Evolutionary conservation across 2,797 vertebrate genomes (phyloP).

Genomic region (Gallinago stenura): DNA sequence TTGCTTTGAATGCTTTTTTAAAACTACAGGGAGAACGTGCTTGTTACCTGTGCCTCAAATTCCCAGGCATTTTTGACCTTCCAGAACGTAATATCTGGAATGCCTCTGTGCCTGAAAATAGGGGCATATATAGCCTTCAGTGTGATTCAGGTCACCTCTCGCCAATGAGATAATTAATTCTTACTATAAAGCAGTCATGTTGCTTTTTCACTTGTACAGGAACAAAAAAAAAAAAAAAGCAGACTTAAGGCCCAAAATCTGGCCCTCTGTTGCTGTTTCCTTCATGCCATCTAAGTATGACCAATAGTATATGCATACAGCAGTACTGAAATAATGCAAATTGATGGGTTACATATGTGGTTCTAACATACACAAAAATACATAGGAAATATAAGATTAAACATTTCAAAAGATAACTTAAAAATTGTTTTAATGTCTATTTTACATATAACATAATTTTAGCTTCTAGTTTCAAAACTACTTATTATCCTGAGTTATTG

Average conservation of each 20-base stretch:
- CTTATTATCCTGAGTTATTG: neutral
- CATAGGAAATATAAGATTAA: neutral
- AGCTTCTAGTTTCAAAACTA: neutral
- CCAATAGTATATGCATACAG: neutral
- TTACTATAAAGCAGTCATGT: neutral
- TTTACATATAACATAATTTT: neutral
- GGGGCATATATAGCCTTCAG: neutral
- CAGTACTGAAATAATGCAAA: neutral
- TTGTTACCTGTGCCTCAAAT: neutral
- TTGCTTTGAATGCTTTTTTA: neutral
- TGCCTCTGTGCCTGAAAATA: neutral
- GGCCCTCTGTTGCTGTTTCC: neutral
- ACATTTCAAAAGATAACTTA: neutral
- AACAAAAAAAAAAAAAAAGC: neutral
- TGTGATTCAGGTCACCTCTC: neutral
- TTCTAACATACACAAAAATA: neutral
- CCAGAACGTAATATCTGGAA: neutral
- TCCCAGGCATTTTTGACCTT: neutral
- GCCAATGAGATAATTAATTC: neutral
- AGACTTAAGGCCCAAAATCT: no score
- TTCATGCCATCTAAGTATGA: neutral
- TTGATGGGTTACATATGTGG: neutral
- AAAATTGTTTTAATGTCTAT: neutral
- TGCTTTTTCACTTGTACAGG: neutral
- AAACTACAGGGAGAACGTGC: neutral